Evolutionary conservation across 2,113 vertebrate genomes (phyloP), one percentile per base, ranked within the genome.

Genomic region (Phyllostomus hastatus): DNA sequence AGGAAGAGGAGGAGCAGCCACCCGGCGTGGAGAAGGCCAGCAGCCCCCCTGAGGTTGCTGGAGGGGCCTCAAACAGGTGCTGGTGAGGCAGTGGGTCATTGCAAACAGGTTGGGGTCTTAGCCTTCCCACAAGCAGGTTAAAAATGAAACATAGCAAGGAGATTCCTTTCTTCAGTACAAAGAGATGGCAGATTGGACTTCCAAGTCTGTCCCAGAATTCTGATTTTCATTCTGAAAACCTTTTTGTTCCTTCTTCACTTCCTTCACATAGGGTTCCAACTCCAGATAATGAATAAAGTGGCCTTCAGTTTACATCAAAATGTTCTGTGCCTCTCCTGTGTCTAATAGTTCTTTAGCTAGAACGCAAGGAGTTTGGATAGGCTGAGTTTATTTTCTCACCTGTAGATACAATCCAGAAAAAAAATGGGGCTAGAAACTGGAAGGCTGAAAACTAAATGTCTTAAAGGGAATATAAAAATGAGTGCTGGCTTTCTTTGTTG

Each of bases 391-490:
- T 33, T 69, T 70, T 66, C 33, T 59, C 59, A 84, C 10, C 52
- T 81, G 91, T 46, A 73, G 54, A 66, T 20, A 22, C 61, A 78
- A 91, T 70, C 33, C 28, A 83, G 82, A 16, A 10, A 5, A 1
- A 10, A 14, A 82, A 73, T 66, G 20, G 35, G 12, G 16, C 48
- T 28, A 66, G 14, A 92, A 57, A 43, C 59, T 35, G 22, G 75
- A 76, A 66, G 70, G 75, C 26, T 79, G 86, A 79, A 64, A 41
- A 61, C 20, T 70, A 46, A 76, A 14, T 33, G 20, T 66, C 22
- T 81, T 84, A 66, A 87, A 35, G 57, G 41, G 43, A 90, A 64
- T 93, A 76, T 79, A 80, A 94, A 90, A 91, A 28, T 64, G 69
- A 70, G 7, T 48, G 70, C 48, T 67, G 20, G 28, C 26, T 92